Conservation (phyloP, 2,113 vertebrate species). For the Pitta sordida region DNA sequence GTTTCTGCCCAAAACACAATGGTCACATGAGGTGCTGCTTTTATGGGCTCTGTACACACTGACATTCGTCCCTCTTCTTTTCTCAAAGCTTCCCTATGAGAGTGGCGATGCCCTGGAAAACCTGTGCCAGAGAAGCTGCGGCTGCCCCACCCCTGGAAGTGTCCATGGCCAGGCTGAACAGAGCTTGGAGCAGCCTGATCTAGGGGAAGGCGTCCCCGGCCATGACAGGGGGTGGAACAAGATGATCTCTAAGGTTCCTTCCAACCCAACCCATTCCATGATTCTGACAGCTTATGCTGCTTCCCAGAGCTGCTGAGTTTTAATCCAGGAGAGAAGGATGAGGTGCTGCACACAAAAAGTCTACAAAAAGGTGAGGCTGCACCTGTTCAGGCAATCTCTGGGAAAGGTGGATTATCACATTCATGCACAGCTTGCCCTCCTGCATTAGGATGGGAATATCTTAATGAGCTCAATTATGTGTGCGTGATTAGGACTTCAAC, state of each 20-base stretch:
- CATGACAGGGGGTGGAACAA: no score
- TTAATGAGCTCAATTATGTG: no score
- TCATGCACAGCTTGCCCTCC: background rate
- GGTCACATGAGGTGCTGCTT: background rate
- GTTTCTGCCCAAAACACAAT: fast-evolving
- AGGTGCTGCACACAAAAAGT: background rate
- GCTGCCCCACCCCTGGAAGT: no score
- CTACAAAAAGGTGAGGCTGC: background rate
- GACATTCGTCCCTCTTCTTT: background rate
- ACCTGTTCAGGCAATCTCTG: background rate
- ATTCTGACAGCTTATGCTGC: background rate
- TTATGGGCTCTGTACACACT: fast-evolving
- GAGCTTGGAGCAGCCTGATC: no score
- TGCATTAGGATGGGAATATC: background rate
- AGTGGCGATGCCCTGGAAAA: background rate
- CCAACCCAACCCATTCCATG: background rate
- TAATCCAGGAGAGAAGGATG: background rate
- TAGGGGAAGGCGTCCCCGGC: no score
- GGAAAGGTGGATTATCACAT: background rate
- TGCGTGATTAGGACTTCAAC: background rate
- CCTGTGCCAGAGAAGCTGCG: no score
- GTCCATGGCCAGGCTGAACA: no score
- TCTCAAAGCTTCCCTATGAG: background rate
- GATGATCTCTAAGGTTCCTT: no score
- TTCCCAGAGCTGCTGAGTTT: background rate